Percentiles rank a stretch among this genome's conserved stretches.
These are phyloP conservation scores for Thalassoma bifasciatum DNA, from an alignment of 2,113 vertebrate genomes.

Conservation along the genomic window DNA sequence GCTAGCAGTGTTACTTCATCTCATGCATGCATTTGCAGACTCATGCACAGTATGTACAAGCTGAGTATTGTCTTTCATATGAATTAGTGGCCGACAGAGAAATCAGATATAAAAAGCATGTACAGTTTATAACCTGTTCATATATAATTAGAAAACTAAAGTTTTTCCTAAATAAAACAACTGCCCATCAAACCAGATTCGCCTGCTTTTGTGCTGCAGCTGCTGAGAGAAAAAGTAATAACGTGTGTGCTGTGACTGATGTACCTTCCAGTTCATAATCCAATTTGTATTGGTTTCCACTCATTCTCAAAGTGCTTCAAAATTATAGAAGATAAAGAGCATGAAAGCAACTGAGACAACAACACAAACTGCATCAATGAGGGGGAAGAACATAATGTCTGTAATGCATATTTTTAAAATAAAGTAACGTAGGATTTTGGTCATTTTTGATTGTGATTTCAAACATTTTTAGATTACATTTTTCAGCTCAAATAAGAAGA, in stretches of 20 bases:
- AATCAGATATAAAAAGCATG: conserved; percentile 2
- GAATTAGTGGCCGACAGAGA: neutral
- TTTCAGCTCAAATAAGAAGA: too few relatives aligned
- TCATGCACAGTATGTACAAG: neutral
- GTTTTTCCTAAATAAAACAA: conserved; percentile 22
- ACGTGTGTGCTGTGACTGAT: conserved; percentile 79
- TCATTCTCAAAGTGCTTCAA: conserved; percentile 64
- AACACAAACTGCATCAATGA: conserved; percentile 20
- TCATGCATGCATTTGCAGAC: neutral
- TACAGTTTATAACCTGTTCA: conserved; percentile 15
- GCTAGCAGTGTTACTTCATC: neutral
- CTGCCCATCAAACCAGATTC: conserved; percentile 59
- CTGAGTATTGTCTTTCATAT: neutral
- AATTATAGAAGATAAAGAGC: conserved; percentile 57
- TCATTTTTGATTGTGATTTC: too few relatives aligned
- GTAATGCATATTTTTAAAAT: neutral
- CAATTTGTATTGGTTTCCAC: conserved; percentile 84
- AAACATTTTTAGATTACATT: too few relatives aligned
- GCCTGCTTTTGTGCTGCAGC: conserved; percentile 53
- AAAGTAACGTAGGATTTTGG: too few relatives aligned
- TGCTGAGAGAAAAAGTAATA: conserved; percentile 75
- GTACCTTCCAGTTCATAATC: conserved; percentile 80
- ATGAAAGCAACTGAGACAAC: neutral
- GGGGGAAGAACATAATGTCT: neutral
- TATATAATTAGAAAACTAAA: neutral